These are phyloP conservation scores for Hirudinaria manillensis DNA, from an alignment of 2,888 invertebrate species.

Conservation along the genomic window DNA sequence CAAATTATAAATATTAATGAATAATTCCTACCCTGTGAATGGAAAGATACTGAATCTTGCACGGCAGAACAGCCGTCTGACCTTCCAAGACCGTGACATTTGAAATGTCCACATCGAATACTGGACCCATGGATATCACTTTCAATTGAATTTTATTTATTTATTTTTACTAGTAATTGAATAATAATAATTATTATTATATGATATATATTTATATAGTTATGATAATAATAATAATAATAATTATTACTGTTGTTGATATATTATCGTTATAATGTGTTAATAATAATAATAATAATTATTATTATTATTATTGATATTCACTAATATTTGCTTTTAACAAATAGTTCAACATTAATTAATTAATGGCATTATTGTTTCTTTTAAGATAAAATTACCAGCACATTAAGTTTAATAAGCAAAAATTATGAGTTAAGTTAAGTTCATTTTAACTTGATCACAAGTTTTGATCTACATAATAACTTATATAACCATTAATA, in stretches of 20 bases:
- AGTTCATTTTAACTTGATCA: too few species aligned
- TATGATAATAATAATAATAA: not conserved
- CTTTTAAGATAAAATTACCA: too few species aligned
- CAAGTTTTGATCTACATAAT: too few species aligned
- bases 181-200: not conserved
- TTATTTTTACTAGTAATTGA: not conserved
- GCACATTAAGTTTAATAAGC: too few species aligned
- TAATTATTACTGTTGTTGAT: not conserved
- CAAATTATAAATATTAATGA: not conserved
- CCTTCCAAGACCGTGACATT: conserved; percentile 21
- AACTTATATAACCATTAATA: too few species aligned
- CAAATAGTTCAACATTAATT: too few species aligned
- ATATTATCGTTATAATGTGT: too few species aligned
- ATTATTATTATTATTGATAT: not conserved
- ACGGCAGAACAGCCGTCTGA: conserved; percentile 7
- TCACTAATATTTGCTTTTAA: too few species aligned
- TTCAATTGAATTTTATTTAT: not conserved
- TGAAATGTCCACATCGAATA: conserved; percentile 11
- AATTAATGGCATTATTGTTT: too few species aligned
- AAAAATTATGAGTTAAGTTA: too few species aligned
- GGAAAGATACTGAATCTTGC: conserved; percentile 23
- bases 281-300: not conserved
- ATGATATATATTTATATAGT: not conserved
- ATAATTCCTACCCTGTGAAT: not conserved
- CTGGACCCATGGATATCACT: conserved; percentile 20